phyloP scores from a whole-genome alignment of 2,113 vertebrate species.

The Butastur rufipennis region DNA sequence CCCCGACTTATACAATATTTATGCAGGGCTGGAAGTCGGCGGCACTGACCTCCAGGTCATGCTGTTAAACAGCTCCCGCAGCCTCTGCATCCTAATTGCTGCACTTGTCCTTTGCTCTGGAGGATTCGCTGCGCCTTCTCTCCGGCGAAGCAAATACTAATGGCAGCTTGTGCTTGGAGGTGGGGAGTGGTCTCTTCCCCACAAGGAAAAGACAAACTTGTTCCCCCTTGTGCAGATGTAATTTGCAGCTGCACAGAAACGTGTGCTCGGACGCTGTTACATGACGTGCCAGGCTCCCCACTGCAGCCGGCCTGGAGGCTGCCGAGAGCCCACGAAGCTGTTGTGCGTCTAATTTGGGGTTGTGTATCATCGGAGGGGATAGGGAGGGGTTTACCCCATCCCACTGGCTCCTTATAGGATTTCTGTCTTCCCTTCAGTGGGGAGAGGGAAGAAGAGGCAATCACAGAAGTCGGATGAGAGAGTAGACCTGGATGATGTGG shows the following conservation, averaged over 20 bases:
- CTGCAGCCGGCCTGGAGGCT: background rate
- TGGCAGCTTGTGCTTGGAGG: constrained; percentile 66
- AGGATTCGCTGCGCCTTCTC: constrained; percentile 72
- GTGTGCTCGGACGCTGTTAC: background rate
- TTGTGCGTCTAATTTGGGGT: background rate
- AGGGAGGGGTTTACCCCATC: background rate
- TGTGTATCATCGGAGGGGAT: background rate
- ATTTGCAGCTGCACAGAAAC: background rate
- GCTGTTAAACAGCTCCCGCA: constrained; percentile 87
- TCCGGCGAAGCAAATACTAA: constrained; percentile 68
- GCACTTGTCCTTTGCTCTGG: constrained; percentile 82
- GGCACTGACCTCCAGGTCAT: constrained; percentile 82
- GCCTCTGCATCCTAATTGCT: constrained; percentile 83
- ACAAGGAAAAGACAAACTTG: constrained; percentile 23
- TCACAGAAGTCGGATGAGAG: background rate
- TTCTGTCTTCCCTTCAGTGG: background rate
- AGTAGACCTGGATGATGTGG: background rate
- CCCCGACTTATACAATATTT: constrained; percentile 85
- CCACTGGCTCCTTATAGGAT: background rate
- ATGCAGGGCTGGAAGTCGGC: constrained; percentile 82
- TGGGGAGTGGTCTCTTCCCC: constrained; percentile 25
- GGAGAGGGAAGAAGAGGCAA: background rate
- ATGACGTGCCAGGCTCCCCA: fast-evolving
- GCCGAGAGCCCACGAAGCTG: background rate
- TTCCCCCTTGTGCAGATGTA: constrained; percentile 29